These are phyloP conservation scores for Lynx canadensis DNA, from an alignment of 2,113 vertebrate genomes.

Conservation along the genomic window DNA sequence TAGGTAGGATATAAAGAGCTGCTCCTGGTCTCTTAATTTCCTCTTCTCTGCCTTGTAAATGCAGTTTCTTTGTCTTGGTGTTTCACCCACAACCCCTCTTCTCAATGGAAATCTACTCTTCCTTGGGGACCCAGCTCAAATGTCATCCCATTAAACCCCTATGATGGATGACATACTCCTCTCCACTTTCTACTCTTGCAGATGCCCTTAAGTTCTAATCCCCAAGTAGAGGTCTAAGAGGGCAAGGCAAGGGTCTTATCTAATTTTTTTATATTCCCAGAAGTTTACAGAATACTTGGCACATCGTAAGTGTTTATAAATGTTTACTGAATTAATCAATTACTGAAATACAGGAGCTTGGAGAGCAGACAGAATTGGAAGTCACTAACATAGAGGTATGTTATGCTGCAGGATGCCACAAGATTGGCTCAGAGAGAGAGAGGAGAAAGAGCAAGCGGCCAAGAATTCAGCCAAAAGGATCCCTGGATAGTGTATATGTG, in stretches of 20 bases:
- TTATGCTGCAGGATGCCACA: neutral
- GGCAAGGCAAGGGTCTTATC: neutral
- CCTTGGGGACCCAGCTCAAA: neutral
- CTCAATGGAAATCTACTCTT: neutral
- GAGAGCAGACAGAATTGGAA: constrained; percentile 6
- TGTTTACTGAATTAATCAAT: constrained; percentile 14
- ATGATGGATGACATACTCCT: neutral
- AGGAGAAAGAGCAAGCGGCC: neutral
- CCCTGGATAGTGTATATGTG: neutral
- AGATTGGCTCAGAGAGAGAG: neutral
- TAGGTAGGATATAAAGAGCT: neutral
- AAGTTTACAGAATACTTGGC: constrained; percentile 18
- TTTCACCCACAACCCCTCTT: neutral
- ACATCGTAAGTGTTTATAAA: neutral
- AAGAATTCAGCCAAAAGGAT: neutral
- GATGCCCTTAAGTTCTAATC: neutral
- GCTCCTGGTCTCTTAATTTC: neutral
- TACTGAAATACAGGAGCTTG: neutral
- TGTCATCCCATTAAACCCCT: neutral
- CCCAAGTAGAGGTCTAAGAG: neutral
- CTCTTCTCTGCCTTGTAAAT: neutral
- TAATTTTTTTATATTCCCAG: neutral
- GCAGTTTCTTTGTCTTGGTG: neutral
- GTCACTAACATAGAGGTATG: neutral
- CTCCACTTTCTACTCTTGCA: neutral